phyloP scores from a whole-genome alignment of 2,888 invertebrate species.

The Sphaeridia pumilis region DNA sequence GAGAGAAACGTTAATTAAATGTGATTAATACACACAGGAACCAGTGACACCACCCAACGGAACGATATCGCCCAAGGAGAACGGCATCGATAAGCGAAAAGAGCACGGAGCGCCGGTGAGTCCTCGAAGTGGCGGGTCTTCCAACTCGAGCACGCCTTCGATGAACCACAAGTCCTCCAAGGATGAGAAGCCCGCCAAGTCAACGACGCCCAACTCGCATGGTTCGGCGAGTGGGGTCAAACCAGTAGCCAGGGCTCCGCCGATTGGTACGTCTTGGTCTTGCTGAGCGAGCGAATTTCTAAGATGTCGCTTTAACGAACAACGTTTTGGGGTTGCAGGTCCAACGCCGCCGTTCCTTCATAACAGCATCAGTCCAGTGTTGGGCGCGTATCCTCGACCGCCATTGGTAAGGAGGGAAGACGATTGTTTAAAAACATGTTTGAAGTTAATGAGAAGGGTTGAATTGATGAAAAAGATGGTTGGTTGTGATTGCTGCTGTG shows the following conservation, averaged over 20 bases:
- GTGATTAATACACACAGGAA: too few relatives aligned
- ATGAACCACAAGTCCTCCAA: constrained; percentile 74
- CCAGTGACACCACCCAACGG: constrained; percentile 74
- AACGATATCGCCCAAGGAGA: constrained; percentile 78
- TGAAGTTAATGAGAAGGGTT: too few relatives aligned
- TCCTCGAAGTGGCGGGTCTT: constrained; percentile 70
- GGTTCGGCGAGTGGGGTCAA: constrained; percentile 41
- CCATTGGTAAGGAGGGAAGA: constrained; percentile 46
- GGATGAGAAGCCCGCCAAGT: constrained; percentile 80
- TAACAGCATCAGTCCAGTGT: constrained; percentile 51
- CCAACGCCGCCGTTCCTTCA: constrained; percentile 42
- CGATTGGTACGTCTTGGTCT: constrained; percentile 38
- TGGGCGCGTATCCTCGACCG: constrained; percentile 55
- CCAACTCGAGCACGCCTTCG: constrained; percentile 78
- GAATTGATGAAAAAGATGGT: too few relatives aligned
- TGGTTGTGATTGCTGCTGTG: too few relatives aligned
- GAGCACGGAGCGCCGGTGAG: constrained; percentile 54
- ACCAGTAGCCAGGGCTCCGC: constrained; percentile 46
- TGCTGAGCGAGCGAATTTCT: too few relatives aligned
- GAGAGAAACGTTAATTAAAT: too few relatives aligned
- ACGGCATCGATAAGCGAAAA: constrained; percentile 72
- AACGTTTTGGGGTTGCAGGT: constrained; percentile 18
- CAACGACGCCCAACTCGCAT: constrained; percentile 69
- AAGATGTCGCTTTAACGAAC: too few relatives aligned
- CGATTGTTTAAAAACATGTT: too few relatives aligned